Percentiles rank a stretch among this genome's conserved stretches.
phyloP scores from a whole-genome alignment of 2,888 invertebrate genomes.

The Lochmaea capreae region DNA sequence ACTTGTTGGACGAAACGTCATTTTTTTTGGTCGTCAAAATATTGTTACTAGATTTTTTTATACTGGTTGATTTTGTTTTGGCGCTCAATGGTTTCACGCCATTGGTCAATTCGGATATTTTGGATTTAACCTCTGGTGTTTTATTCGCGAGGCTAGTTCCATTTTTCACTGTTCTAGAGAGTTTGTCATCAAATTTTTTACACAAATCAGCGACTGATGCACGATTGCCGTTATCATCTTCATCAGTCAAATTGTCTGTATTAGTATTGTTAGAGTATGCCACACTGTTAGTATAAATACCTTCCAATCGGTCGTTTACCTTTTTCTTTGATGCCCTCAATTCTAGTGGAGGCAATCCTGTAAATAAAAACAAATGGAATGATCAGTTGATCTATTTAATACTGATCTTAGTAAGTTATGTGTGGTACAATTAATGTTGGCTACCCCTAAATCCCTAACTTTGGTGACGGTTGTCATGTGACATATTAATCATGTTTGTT shows the following conservation, averaged over 20 bases:
- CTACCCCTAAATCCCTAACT: too few relatives aligned
- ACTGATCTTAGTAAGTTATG: too few relatives aligned
- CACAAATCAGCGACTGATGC: slow-evolving; percentile 72
- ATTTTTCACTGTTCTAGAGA: slow-evolving; percentile 52
- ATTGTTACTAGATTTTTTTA: slow-evolving; percentile 43
- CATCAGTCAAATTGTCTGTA: slow-evolving; percentile 63
- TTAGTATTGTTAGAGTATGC: slow-evolving; percentile 63
- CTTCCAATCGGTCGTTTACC: slow-evolving; percentile 56
- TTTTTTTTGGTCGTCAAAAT: slow-evolving; percentile 39
- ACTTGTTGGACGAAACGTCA: slow-evolving; percentile 41
- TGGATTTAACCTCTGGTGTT: slow-evolving; percentile 32
- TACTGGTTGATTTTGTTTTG: slow-evolving; percentile 34
- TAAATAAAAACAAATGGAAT: slow-evolving; percentile 27
- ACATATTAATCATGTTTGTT: too few relatives aligned
- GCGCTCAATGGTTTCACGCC: slow-evolving; percentile 28
- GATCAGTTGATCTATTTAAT: neutral
- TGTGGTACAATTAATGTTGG: too few relatives aligned
- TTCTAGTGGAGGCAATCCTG: slow-evolving; percentile 62
- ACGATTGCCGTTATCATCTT: slow-evolving; percentile 72
- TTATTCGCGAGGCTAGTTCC: slow-evolving; percentile 49
- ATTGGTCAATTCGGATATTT: slow-evolving; percentile 34
- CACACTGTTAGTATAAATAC: slow-evolving; percentile 59
- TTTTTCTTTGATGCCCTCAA: slow-evolving; percentile 60
- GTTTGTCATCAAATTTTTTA: slow-evolving; percentile 68
- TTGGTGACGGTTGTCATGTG: too few relatives aligned